A percentile compares a stretch with the other conserved stretches of the same genome.
Conservation (phyloP, 1,140 invertebrate genomes). For the Drosophila nebulosa region DNA sequence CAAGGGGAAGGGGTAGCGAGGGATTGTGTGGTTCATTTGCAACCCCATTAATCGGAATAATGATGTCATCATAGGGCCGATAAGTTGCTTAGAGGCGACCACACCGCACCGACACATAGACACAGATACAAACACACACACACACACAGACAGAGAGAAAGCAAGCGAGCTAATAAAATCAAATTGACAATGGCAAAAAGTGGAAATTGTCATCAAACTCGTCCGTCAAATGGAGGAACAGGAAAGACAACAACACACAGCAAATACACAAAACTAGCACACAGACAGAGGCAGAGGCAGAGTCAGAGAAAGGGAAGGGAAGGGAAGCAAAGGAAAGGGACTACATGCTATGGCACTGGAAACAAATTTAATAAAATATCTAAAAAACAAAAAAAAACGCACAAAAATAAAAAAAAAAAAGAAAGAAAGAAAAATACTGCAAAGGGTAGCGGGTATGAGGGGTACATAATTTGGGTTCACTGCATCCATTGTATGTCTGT, state of each 20-base stretch:
- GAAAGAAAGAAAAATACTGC: slow-evolving; percentile 2
- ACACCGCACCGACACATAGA: no score
- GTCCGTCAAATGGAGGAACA: slow-evolving; percentile 25
- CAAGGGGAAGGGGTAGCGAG: background rate
- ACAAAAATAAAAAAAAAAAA: slow-evolving; percentile 45
- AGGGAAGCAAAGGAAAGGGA: background rate
- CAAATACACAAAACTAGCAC: no score
- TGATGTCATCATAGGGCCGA: slow-evolving; percentile 50
- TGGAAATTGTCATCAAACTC: slow-evolving; percentile 68
- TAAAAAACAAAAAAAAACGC: slow-evolving; percentile 45
- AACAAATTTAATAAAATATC: slow-evolving; percentile 79
- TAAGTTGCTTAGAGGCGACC: slow-evolving; percentile 26
- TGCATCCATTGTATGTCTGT: slow-evolving; percentile 51
- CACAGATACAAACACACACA: no score
- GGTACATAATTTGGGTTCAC: slow-evolving; percentile 34
- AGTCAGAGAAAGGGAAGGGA: background rate
- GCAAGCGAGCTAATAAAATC: slow-evolving; percentile 50
- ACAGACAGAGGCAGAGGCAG: no score
- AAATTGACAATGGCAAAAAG: slow-evolving; percentile 61
- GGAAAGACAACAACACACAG: slow-evolving; percentile 13
- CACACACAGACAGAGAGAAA: slow-evolving; percentile 2
- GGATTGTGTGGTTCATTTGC: background rate
- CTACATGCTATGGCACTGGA: slow-evolving; percentile 53
- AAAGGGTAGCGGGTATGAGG: slow-evolving; percentile 42
- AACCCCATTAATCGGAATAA: slow-evolving; percentile 46